Evolutionary conservation across 2,113 vertebrate genomes (phyloP), one percentile per base, ranked within the genome.

Genomic region (Cacatua alba): DNA sequence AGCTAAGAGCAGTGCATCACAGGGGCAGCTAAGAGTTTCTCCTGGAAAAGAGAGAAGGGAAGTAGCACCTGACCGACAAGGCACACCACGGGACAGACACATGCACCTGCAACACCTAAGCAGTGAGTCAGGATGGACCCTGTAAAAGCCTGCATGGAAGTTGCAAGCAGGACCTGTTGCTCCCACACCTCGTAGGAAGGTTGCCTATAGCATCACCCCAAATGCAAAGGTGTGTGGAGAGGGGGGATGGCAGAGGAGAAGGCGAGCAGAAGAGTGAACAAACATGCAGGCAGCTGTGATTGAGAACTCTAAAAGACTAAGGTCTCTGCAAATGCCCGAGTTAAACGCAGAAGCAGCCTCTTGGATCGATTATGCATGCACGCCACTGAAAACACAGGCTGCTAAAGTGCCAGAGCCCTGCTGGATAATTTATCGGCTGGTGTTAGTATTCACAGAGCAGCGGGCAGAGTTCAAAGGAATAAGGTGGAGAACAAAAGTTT

Each of bases 371-470:
- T 97, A 97, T 96, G 97, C 91, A 98, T 93, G 89, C 94, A 59
- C 6, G 62, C 95, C 96, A 96, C 96, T 93, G 92, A 97, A 97
- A 72, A 72, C 94, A 95, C 83, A 93, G 95, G 79, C 97, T 24
- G 55, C 97, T 97, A 51, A 48, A 96, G 94, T 88, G 86, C 97
- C 85, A 96, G 46, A 96, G 96, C 86, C 86, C 95, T 88, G 62
- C 88, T 98, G 94, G 98, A 98, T 98, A 98, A 98, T 97, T 98
- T 97, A 98, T 97, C 89, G 94, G 77, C 96, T 95, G 90, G 90
- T 52, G 20, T 74, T 97, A 97, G 96, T 90, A 97, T 96, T 97
- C 97, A 97, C 82, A 93, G 92, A 96, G 69, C n/a, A 3, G 37
- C 89, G 89, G 95, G 74, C 96, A 97, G 88, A 97, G 97, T 97